Percentiles rank a stretch among this genome's conserved stretches.
Conservation (phyloP, 92 coral and sea anemone genomes). For the Phenganax marumi region DNA sequence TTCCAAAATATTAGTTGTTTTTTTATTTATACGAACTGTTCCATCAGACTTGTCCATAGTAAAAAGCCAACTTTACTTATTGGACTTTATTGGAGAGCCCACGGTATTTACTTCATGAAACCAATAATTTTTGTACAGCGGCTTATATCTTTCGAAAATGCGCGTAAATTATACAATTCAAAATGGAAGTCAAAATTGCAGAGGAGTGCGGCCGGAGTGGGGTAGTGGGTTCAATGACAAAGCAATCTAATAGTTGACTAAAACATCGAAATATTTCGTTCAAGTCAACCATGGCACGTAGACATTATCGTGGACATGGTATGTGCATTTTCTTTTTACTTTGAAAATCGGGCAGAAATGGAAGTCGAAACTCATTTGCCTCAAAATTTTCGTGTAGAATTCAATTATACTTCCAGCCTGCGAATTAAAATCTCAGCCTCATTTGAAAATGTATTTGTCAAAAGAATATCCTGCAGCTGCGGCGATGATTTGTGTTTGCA, state of each 20-base stretch:
- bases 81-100: neutral
- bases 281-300: conserved; percentile 18
- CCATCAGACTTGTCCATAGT: conserved; percentile 38
- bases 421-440: too few species aligned
- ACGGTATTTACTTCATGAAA: neutral
- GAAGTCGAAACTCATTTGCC: neutral
- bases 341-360: neutral
- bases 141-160: neutral
- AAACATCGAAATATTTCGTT: neutral
- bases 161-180: neutral
- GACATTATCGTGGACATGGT: conserved; percentile 25
- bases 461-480: too few species aligned
- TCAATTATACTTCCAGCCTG: too few species aligned
- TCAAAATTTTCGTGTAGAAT: neutral
- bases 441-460: too few species aligned
- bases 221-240: neutral
- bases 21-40: conserved; percentile 28
- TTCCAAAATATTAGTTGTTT: conserved; percentile 77
- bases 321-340: neutral
- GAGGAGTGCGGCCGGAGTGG: too few species aligned
- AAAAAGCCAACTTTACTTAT: neutral
- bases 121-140: neutral
- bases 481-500: too few species aligned
- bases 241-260: neutral
- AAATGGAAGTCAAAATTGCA: neutral